Evolutionary conservation across 2,113 vertebrate genomes (phyloP), one percentile per base, ranked within the genome.

Genomic region (Chionodraco myersi): DNA sequence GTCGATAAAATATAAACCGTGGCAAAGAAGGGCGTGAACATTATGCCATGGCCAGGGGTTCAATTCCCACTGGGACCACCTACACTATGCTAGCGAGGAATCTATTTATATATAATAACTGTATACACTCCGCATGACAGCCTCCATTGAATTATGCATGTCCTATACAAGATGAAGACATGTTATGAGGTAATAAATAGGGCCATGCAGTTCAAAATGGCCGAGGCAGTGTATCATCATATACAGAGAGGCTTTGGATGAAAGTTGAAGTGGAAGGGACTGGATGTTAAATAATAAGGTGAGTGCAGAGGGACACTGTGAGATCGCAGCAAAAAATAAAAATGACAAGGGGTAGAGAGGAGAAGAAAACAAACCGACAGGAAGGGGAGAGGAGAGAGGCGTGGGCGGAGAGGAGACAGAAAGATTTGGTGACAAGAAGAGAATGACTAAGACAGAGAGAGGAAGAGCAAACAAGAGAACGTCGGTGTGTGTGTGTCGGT

Each of bases 361-460:
- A n/a, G 76, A 71, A 34, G 80, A 81, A 79, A 80, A 84, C 73
- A 82, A 87, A 75, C 69, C 41, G 68, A 82, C 72, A 79, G 77
- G 51, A 72, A 72, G 63, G 48, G 18, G 79, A 64, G 54, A 41
- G 59, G 56, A 75, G 78, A 10, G 30, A 26, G 26, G 84, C 7
- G 84, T 82, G 74, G 83, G 89, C 10, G 73, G 73, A 83, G 75
- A 74, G 81, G 86, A 86, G 74, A 81, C 74, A 53, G 74, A 58
- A 66, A 84, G 84, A 90, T 87, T 84, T 71, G 84, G 77, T 88
- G 89, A 92, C 90, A 90, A 81, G 85, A 70, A 62, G 70, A 44
- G 63, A 83, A 85, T 83, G 89, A 88, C 79, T 70, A 82, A 84
- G 84, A 87, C 62, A 69, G 77, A 83, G 49, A 77, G 62, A 70